Evolutionary conservation across 1,140 invertebrate species (phyloP), one percentile per base, ranked within the genome.

Genomic region (Leptinotarsa lineolata): DNA sequence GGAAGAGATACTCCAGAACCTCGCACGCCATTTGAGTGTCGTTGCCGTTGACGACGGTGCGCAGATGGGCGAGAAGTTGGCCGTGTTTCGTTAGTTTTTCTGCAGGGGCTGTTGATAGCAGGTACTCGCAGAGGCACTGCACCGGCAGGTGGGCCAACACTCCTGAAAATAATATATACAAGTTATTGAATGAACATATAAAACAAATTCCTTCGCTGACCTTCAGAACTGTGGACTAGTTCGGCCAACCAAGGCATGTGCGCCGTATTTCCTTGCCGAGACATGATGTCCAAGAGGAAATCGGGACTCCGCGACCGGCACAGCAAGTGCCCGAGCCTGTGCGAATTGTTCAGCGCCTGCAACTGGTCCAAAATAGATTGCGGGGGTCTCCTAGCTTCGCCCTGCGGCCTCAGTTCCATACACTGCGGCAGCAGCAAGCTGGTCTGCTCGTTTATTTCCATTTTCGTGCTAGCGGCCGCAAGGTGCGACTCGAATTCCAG

Each of bases 221-320:
- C 92, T 81, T 97, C 95, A 78, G 93, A 95, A 76, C 93, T 95
- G 77, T 97, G 93, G 15, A 99, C 94, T 44, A 99, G 85, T 83
- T 97, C 95, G 15, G 96, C 95, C 48, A 99, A 86, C 97, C 97
- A 99, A 4, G 97, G 95, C 95, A 99, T 97, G 21, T 96, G 94
- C 75, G 94, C 20, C 92, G 93, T 13, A 94, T 92, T 78, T 30
- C 94, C 94, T 81, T 92, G 92, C 70, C 94, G 85, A 76, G 96
- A 93, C 82, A 98, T 97, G 63, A 98, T 95, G 81, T 97, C 95
- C 65, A 98, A 85, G 13, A 99, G 87, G 80, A 98, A 94, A 84
- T 98, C 96, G 1, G 97, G 97, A 82, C 94, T 92, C 18, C 97
- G 87, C 75, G 93, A 95, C 20, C 93, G 88, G 84, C 96, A 99